phyloP scores from a whole-genome alignment of 2,888 invertebrate species.

The Toxonevra muliebris region DNA sequence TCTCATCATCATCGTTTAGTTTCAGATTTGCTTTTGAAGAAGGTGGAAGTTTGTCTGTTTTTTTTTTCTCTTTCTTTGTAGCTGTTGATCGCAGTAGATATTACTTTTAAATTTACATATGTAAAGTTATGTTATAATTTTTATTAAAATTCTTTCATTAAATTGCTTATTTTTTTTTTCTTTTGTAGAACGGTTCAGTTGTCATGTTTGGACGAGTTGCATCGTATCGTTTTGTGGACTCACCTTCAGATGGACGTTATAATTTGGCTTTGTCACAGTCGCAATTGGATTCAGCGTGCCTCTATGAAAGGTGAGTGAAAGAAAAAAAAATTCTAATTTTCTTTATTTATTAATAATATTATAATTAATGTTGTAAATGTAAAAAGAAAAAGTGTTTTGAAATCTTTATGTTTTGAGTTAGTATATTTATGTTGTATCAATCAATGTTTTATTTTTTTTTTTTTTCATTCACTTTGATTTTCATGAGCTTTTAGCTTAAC shows the following conservation, averaged over 20 bases:
- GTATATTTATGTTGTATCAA: constrained; percentile 21
- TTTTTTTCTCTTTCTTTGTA: constrained; percentile 20
- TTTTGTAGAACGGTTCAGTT: constrained; percentile 78
- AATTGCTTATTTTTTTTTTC: not conserved
- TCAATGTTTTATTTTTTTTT: constrained; percentile 31
- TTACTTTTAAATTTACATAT: not conserved
- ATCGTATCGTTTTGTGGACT: constrained; percentile 86
- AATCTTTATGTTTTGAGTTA: constrained; percentile 20
- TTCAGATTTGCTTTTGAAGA: constrained; percentile 15
- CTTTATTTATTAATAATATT: constrained; percentile 15
- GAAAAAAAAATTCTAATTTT: constrained; percentile 24
- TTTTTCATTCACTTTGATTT: constrained; percentile 33
- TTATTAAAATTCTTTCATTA: constrained; percentile 2
- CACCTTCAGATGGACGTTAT: constrained; percentile 80
- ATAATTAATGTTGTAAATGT: constrained; percentile 20
- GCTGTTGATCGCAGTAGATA: constrained; percentile 11
- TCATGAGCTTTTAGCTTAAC: constrained; percentile 37
- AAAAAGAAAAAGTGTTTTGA: constrained; percentile 4
- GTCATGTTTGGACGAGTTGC: constrained; percentile 88
- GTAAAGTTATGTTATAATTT: not conserved
- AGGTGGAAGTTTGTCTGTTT: constrained; percentile 1
- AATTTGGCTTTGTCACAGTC: constrained; percentile 80
- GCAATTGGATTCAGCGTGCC: constrained; percentile 78
- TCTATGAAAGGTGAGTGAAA: constrained; percentile 79
- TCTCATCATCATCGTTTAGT: constrained; percentile 21